Conservation (phyloP, 1,140 invertebrate species). For the Triops longicaudatus region DNA sequence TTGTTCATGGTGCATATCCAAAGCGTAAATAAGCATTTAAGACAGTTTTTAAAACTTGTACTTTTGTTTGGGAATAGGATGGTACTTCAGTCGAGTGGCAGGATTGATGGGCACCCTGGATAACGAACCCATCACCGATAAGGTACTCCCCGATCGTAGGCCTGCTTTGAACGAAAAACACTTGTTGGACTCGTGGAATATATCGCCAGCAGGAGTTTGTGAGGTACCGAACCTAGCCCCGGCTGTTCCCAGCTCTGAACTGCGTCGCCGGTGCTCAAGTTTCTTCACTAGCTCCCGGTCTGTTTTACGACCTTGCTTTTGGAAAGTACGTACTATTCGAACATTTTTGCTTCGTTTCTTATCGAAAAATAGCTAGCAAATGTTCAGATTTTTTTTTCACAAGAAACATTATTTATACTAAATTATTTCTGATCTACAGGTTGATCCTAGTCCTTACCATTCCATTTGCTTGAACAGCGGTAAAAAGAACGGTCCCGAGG, state of each 20-base stretch:
- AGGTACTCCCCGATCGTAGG: constrained; percentile 51
- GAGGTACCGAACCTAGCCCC: not conserved
- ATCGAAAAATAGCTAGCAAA: not conserved
- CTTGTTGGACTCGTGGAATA: constrained; percentile 41
- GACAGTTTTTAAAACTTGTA: not conserved
- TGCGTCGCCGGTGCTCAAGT: not conserved
- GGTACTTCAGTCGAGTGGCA: constrained; percentile 75
- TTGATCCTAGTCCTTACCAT: constrained; percentile 53
- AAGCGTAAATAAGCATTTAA: not conserved
- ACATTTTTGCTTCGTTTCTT: not conserved
- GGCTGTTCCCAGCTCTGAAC: not conserved
- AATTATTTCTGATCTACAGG: constrained; percentile 32
- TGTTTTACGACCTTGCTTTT: not conserved
- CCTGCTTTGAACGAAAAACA: constrained; percentile 40
- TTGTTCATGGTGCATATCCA: not conserved
- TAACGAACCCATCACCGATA: constrained; percentile 75
- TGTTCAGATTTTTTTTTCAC: not conserved
- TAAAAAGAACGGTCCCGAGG: constrained; percentile 35
- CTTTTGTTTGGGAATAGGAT: constrained; percentile 45
- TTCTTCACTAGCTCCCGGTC: constrained; percentile 18
- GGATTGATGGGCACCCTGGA: constrained; percentile 82
- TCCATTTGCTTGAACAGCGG: constrained; percentile 50
- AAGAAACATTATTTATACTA: not conserved
- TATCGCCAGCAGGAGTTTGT: constrained; percentile 14
- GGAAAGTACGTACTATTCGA: not conserved